Evolutionary conservation across 2,888 invertebrate species (phyloP).

Genomic region (Coleophora flavipennella): DNA sequence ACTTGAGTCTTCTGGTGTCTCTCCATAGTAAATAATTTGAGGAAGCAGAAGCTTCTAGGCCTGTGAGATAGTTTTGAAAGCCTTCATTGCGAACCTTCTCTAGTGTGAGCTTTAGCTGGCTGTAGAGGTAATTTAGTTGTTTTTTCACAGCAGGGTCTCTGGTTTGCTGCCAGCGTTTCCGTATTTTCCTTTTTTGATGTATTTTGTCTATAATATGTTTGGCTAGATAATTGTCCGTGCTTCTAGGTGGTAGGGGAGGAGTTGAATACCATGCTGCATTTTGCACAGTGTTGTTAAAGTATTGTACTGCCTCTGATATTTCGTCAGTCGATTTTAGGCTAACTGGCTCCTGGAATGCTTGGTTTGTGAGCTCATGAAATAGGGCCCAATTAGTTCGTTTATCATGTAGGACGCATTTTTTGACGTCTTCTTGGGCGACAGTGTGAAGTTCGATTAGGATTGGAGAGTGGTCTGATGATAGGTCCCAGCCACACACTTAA

Average conservation of each 20-base stretch:
- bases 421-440: not conserved
- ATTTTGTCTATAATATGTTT: not conserved
- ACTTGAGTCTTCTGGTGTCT: no score
- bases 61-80: not conserved
- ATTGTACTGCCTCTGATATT: not conserved
- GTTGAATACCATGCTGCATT: not conserved
- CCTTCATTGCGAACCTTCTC: not conserved
- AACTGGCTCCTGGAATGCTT: not conserved
- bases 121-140: not conserved
- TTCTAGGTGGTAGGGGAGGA: no score
- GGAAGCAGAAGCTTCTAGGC: not conserved
- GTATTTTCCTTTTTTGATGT: not conserved
- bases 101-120: not conserved
- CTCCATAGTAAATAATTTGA: no score
- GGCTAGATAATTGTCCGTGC: no score
- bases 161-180: not conserved
- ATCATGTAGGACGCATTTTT: not conserved
- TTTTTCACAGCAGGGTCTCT: not conserved
- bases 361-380: not conserved
- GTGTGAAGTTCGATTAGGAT: not conserved
- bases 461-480: not conserved
- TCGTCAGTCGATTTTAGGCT: not conserved
- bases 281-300: not conserved
- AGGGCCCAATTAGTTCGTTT: not conserved
- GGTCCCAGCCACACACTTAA: no score